Evolutionary conservation across 2,113 vertebrate genomes (phyloP).

Genomic region (Periophthalmodon schlosseri): DNA sequence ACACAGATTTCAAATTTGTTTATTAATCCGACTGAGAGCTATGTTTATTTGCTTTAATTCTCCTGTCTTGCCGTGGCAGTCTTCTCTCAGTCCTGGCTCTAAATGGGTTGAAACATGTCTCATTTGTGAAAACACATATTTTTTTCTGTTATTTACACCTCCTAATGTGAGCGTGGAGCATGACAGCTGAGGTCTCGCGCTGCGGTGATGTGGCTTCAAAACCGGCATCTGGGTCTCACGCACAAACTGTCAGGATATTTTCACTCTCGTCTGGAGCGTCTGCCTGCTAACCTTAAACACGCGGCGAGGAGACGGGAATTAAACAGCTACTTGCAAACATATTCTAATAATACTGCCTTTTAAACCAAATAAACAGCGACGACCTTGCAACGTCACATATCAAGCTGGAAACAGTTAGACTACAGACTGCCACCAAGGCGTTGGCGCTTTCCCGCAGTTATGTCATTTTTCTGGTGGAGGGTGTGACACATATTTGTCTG

Average conservation of each 20-base stretch:
- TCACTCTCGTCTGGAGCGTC: background rate
- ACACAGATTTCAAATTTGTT: too few relatives aligned
- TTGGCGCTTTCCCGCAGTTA: too few relatives aligned
- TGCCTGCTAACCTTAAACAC: background rate
- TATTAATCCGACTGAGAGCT: too few relatives aligned
- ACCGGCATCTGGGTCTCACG: background rate
- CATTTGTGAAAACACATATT: background rate
- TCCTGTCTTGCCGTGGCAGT: background rate
- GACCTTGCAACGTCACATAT: background rate
- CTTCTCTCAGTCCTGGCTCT: background rate
- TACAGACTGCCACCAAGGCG: too few relatives aligned
- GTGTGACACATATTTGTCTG: too few relatives aligned
- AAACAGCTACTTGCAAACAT: constrained; percentile 1
- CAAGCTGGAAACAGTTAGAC: background rate
- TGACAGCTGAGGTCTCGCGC: constrained; percentile 8
- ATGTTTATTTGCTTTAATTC: background rate
- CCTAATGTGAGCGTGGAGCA: background rate
- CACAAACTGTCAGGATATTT: background rate
- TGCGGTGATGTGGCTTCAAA: background rate
- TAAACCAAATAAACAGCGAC: background rate
- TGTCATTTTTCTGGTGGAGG: too few relatives aligned
- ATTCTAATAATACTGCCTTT: background rate
- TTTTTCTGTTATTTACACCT: background rate
- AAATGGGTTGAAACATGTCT: background rate
- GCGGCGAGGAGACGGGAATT: background rate